Evolutionary conservation across 1,140 invertebrate genomes (phyloP), one percentile per base, ranked within the genome.

Genomic region (Tenebrio molitor): DNA sequence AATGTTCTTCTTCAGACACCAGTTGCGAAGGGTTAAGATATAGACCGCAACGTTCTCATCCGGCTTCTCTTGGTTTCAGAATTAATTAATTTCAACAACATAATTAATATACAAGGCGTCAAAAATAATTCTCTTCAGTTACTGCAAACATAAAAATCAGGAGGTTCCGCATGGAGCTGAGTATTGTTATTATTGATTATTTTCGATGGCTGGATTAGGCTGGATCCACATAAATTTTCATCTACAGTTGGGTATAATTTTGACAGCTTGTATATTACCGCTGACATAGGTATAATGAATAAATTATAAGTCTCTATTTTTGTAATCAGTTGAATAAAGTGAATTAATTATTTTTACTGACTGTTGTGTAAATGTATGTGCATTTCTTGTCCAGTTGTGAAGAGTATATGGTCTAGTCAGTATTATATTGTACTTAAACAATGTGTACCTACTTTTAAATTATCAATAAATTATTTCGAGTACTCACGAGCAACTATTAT

Each of bases 21-120:
- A 82, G 81, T 53, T 83, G 82, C 68, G 82, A 83, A 72, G 87
- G 88, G n/a, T 67, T 86, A 16, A 81, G 84, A 46, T 87, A 86
- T 76, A 73, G 85, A 39, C 83, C 85, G 12, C 82, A 83, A 62
- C 73, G 82, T 23, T 83, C 81, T 0, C 75, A 80, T 67, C 77
- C 79, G 8, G 74, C 76, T 64, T 72, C 70, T 12, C 42, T 81
- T 14, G 81, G 79, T 39, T 82, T 81, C 41, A 68, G 50, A 34
- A 68, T 64, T 39, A 66, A 62, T 69, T 72, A 72, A 74, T 44
- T 63, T 65, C 23, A 64, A 72, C 46, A 34, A 8, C 62, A 12
- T 62, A 62, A 62, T 42, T 66, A 66, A 66, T 66, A 44, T 66
- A 66, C 42, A 46, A 66, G 39, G 19, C 25, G 64, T 66, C 64